Percentiles rank a stretch among this genome's conserved stretches.
Conservation (phyloP, 2,797 vertebrate species). For the Myiothlypis coronata region DNA sequence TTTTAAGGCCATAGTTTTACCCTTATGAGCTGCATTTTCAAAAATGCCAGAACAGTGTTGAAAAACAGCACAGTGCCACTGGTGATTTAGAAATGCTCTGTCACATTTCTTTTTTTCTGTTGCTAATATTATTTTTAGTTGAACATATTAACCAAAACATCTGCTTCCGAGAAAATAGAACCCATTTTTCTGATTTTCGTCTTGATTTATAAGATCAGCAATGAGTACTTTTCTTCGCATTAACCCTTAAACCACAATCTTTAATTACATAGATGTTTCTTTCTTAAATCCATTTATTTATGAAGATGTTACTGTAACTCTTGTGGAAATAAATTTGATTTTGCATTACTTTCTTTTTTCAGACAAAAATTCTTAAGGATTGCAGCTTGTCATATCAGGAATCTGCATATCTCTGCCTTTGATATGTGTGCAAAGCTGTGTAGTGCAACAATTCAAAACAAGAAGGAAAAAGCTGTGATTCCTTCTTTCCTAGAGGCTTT, state of each 20-base stretch:
- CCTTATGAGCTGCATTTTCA: background rate
- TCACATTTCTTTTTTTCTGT: background rate
- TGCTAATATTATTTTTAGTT: background rate
- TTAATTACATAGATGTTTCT: background rate
- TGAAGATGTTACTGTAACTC: background rate
- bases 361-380: background rate
- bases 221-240: background rate
- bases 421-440: background rate
- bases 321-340: background rate
- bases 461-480: background rate
- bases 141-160: background rate
- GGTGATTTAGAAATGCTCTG: background rate
- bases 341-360: background rate
- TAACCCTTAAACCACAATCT: background rate
- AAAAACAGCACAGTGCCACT: background rate
- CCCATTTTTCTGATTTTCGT: background rate
- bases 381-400: background rate
- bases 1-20: background rate
- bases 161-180: background rate
- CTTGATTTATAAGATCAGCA: background rate
- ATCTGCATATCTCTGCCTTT: background rate
- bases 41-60: background rate
- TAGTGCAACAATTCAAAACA: background rate
- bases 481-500: conserved; percentile 18
- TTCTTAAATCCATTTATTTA: background rate